Evolutionary conservation across 2,113 vertebrate genomes (phyloP), one percentile per base, ranked within the genome.

Genomic region (Chionodraco myersi): DNA sequence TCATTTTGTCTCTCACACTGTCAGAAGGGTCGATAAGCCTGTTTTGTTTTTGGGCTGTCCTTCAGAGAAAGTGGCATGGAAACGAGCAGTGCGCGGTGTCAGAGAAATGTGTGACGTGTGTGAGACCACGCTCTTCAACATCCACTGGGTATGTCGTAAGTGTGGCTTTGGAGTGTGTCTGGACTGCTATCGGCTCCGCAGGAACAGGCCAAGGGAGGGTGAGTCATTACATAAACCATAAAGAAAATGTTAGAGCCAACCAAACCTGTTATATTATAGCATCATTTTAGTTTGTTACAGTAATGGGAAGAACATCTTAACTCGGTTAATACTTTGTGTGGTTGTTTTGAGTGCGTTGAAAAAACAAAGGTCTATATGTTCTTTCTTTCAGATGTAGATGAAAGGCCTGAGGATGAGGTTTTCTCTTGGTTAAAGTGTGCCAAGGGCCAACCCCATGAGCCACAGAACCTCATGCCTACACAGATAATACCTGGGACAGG

Each of bases 401-500:
- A 99, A 54, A 94, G 90, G 45, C 93, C 94, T n/a, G 98, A 99
- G 59, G 98, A 99, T 88, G 98, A 99, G 34, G 97, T 99, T 85
- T 99, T 99, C 90, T 95, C 97, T 2, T 99, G 98, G 98, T 94
- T 99, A 77, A 99, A 99, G 75, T 99, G 98, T 95, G 98, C 97
- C 41, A 99, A 99, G 92, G 98, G 98, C 36, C 98, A 99, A 81
- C 96, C 97, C 68, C 98, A 99, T 49, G 98, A 99, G 89, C 98
- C 98, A 78, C 97, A 99, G 90, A 99, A 98, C 91, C 97, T 99
- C 79, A 99, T 99, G 98, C 98, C 98, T 6, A 99, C 98, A 10
- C 98, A 99, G 92, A 99, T 99, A 85, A 99, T 99, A 91, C 98
- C 98, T 82, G 97, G 98, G 72, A 97, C 97, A 95, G 98, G 98